Conservation (phyloP, 1,140 invertebrate genomes). For the Musca vetustissima region DNA sequence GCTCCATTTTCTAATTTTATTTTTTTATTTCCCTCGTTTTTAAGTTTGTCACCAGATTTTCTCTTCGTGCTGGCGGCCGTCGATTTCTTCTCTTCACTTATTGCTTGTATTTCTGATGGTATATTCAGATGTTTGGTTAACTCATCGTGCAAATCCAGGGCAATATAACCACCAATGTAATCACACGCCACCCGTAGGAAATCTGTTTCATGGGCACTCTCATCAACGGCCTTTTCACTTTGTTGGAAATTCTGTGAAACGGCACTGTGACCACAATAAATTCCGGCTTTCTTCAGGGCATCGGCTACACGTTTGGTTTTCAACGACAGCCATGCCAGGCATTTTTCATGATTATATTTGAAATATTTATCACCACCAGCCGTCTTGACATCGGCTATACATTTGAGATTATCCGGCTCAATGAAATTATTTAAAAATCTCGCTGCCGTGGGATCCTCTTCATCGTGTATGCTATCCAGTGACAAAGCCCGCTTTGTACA, state of each 20-base stretch:
- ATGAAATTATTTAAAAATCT: conserved; percentile 40
- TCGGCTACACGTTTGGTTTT: conserved; percentile 67
- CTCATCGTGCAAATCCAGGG: conserved; percentile 40
- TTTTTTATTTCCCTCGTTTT: conserved; percentile 38
- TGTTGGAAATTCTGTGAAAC: conserved; percentile 72
- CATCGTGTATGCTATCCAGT: conserved; percentile 65
- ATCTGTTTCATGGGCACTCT: conserved; percentile 49
- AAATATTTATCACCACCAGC: conserved; percentile 70
- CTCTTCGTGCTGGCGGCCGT: conserved; percentile 38
- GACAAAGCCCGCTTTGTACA: conserved; percentile 65
- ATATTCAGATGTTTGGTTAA: conserved; percentile 39
- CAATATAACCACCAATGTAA: conserved; percentile 45
- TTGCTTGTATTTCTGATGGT: conserved; percentile 44
- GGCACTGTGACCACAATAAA: conserved; percentile 69
- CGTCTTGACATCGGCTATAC: conserved; percentile 41
- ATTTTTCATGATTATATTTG: conserved; percentile 77
- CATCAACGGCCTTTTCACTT: conserved; percentile 59
- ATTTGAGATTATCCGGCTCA: conserved; percentile 25
- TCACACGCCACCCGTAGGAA: conserved; percentile 48
- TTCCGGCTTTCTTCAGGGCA: conserved; percentile 67
- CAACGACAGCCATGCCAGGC: conserved; percentile 69
- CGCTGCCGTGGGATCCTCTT: conserved; percentile 38
- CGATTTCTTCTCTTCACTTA: conserved; percentile 37
- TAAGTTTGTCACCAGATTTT: conserved; percentile 40
- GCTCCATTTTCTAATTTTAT: conserved; percentile 40